A percentile compares a stretch with the other conserved stretches of the same genome.
Conservation (phyloP, 2,888 invertebrate species). For the Hypomecis atomaria region DNA sequence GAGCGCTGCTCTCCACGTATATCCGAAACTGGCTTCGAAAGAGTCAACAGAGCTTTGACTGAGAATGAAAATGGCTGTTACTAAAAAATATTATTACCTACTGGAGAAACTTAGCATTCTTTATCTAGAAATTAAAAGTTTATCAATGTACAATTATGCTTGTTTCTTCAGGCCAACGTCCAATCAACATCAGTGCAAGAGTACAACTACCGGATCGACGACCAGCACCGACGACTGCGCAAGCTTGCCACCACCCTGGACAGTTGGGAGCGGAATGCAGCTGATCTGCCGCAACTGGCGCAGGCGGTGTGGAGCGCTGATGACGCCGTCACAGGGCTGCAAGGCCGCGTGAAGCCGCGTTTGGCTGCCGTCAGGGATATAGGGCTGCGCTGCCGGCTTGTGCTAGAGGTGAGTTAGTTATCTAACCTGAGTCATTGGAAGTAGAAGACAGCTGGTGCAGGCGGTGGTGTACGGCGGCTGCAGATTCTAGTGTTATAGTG, state of each 20-base stretch:
- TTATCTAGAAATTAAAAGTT: too few species aligned
- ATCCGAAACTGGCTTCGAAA: too few species aligned
- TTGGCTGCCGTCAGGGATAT: slow-evolving; percentile 59
- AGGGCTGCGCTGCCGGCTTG: slow-evolving; percentile 65
- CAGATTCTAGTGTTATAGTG: too few species aligned
- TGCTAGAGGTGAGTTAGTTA: slow-evolving; percentile 66
- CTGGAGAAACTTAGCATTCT: too few species aligned
- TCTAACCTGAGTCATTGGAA: too few species aligned
- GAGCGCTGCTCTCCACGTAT: too few species aligned
- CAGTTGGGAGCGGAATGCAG: slow-evolving; percentile 69
- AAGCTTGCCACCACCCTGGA: slow-evolving; percentile 56
- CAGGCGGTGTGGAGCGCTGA: slow-evolving; percentile 77
- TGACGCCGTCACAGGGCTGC: slow-evolving; percentile 78
- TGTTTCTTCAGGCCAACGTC: slow-evolving; percentile 64
- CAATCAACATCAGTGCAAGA: slow-evolving; percentile 76
- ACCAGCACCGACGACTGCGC: slow-evolving; percentile 58
- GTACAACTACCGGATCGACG: slow-evolving; percentile 68
- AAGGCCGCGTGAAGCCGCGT: slow-evolving; percentile 70
- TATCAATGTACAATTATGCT: neutral
- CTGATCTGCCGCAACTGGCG: slow-evolving; percentile 75
- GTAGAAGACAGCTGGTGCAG: too few species aligned
- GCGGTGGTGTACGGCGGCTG: too few species aligned
- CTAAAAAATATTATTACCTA: too few species aligned
- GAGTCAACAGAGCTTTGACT: too few species aligned
- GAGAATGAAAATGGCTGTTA: too few species aligned